Base-by-base conservation (phyloP, 2,888 invertebrate species). In the Pandemis cinnamomeana region DNA sequence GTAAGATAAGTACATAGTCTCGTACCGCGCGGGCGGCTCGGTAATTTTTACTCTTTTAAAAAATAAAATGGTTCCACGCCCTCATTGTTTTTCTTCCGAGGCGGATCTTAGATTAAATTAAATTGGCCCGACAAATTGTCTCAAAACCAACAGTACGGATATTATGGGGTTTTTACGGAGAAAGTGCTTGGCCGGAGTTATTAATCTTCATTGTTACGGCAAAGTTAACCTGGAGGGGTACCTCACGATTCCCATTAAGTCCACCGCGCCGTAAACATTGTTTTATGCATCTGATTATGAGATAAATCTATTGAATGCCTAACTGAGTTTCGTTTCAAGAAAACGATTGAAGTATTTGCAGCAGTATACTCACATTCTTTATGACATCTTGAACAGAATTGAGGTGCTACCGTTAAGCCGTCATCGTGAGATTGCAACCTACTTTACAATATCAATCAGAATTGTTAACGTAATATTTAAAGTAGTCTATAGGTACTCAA, bases 1-100 rank as follows among this genome's bases (percentile, higher is more conserved):
- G 81, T 77, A 78, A 83, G 82, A 84, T 83, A 84, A 83, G 84
- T 86, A 81, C 82, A 81, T 81, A 83, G 79, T 78, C 78, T 62
- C 74, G 62, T 11, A n/a, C 46, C 15, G 42, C 41, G n/a, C 77
- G 70, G 78, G 78, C 53, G n/a, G 76, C 79, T 77, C 77, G 77
- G 81, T 82, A 80, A 80, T 83, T 82, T 80, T 81, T 82, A 81
- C 79, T 82, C 78, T 79, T 81, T 81, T 78, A 69, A 76, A 67
- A 77, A 79, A 79, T 77, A 78, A 77, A 71, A 71, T 67, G 70
- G 66, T 75, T 80, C 77, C 78, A 73, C 44, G 60, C 61, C 55
- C 61, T 61, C 70, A 67, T 71, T 74, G 51, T 70, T 69, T 69
- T n/a, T 15, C 42, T 58, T 51, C 61, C 61, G 46, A 13, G 67